Evolutionary conservation across 2,797 vertebrate genomes (phyloP).

Genomic region (Pseudocheirus occidentalis): DNA sequence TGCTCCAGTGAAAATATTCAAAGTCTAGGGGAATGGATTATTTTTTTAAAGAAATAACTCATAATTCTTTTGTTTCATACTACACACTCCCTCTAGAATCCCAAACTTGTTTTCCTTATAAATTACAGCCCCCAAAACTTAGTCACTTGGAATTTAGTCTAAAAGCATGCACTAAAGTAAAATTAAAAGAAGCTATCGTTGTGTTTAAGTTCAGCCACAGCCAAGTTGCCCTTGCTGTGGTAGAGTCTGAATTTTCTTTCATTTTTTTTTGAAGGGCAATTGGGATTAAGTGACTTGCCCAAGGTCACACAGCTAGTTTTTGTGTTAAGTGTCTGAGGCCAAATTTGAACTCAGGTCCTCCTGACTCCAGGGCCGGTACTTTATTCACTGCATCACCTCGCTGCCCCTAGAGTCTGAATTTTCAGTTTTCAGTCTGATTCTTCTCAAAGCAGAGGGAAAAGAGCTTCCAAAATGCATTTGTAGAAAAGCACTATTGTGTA

Average conservation of each 20-base stretch:
- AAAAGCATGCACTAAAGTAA: background rate
- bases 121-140: background rate
- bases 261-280: no score
- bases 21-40: background rate
- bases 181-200: background rate
- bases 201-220: background rate
- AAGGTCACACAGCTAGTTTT: no score
- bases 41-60: background rate
- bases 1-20: background rate
- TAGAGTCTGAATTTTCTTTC: background rate
- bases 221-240: background rate
- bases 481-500: background rate
- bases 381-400: no score
- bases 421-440: background rate
- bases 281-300: no score
- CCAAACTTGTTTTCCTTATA: background rate
- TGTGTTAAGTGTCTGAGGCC: no score
- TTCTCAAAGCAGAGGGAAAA: background rate
- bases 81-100: background rate
- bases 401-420: background rate
- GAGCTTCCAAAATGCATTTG: background rate
- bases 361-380: no score
- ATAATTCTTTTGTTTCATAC: background rate
- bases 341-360: no score
- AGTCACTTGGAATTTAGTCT: background rate